Evolutionary conservation across 2,797 vertebrate species (phyloP).

Genomic region (Arnoldichthys spilopterus): DNA sequence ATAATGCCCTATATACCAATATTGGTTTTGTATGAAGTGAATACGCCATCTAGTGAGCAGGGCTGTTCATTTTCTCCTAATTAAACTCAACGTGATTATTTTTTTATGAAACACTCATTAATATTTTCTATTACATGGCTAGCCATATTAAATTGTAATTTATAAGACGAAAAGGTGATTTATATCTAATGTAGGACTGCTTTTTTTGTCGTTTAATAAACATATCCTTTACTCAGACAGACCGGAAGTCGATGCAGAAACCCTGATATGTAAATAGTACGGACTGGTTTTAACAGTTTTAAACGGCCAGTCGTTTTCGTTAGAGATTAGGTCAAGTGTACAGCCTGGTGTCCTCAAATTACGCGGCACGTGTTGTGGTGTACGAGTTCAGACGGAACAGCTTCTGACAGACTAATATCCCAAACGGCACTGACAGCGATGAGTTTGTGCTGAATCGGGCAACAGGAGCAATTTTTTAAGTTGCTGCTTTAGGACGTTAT

Average conservation of each 20-base stretch:
- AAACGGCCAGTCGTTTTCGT: neutral
- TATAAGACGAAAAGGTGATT: neutral
- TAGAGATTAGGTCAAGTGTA: neutral
- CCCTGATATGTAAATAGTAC: constrained; percentile 6
- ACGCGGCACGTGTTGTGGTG: neutral
- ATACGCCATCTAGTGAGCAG: constrained; percentile 36
- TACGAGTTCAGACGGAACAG: no score
- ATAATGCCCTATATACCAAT: no score
- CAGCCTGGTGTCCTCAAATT: neutral
- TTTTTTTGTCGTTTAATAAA: neutral
- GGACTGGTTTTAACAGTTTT: neutral
- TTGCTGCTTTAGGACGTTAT: neutral
- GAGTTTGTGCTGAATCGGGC: neutral
- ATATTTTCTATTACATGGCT: neutral
- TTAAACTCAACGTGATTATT: neutral
- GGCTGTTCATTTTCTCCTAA: neutral
- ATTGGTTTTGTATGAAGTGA: neutral
- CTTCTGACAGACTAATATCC: neutral
- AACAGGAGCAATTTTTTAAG: neutral
- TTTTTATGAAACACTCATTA: neutral
- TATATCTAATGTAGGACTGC: neutral
- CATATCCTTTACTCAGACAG: neutral
- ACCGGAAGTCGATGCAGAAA: neutral
- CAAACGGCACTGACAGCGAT: neutral
- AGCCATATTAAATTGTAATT: no score